Evolutionary conservation across 1,140 invertebrate species (phyloP), one percentile per base, ranked within the genome.

Genomic region (Portunus trituberculatus): DNA sequence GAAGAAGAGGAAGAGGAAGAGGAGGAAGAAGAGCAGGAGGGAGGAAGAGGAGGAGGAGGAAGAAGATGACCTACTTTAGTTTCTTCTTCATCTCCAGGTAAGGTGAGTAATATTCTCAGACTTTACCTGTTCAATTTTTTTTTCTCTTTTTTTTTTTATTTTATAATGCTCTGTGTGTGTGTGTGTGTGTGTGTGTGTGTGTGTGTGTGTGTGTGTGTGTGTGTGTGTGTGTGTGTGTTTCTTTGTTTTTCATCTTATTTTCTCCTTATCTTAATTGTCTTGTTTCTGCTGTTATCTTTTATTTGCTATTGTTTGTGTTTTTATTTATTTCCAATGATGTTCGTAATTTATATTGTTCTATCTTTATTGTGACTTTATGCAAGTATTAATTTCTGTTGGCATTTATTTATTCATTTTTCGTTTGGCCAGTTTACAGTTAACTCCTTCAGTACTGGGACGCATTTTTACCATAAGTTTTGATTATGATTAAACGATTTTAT

Each of bases 121-220:
- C 67, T 12, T 25, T 76, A 76, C 67, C 67, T n/a, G 20, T n/a
- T n/a, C 7, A n/a, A 25, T 76, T n/a, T 76, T n/a, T 45, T 32
- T 20, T 25, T n/a, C n/a, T 76, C 8, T 76, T 20, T 76, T 8
- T 2, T 20, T n/a, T n/a, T 76, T n/a, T 76, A 4, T 76, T n/a
- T n/a, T 20, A 10, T 59, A 2, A 4, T 59, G 10, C 16, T 10
- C 3, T 59, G 52, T 59, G 8, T 59, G 52, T 59, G 52, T 59
- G 48, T 52, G 48, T 52, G 48, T 52, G 48, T 52, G 48, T 52
- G 48, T 52, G 48, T 52, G 48, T 52, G 48, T 52, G 48, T 92
- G 39, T 92, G 39, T 92, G 67, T 76, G 67, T 92, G 31, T 92
- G n/a, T 91, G 0, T 91, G 28, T 91, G 90, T 91, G 52, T 59